These are phyloP conservation scores for Melitaea athalia DNA, from an alignment of 2,888 invertebrate genomes.

Conservation along the genomic window DNA sequence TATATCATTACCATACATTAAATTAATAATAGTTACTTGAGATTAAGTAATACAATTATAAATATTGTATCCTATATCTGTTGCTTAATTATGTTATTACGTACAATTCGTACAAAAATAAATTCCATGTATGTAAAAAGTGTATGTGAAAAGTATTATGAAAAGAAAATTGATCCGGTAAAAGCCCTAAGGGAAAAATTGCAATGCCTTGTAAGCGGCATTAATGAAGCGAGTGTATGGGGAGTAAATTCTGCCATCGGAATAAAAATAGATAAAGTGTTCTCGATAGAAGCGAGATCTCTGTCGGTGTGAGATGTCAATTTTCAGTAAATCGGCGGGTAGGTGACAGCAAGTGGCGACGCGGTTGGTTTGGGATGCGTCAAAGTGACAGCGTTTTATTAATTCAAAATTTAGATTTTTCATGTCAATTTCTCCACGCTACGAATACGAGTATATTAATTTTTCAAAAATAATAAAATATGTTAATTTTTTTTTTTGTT, in stretches of 20 bases:
- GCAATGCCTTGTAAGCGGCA: conserved; percentile 12
- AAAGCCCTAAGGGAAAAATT: conserved; percentile 5
- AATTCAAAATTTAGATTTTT: too few species aligned
- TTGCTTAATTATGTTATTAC: background rate
- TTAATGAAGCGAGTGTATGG: conserved; percentile 23
- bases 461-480: too few species aligned
- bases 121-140: background rate
- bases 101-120: background rate
- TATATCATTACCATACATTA: too few species aligned
- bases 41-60: too few species aligned
- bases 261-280: conserved; percentile 52
- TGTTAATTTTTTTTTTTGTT: too few species aligned
- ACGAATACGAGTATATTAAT: too few species aligned
- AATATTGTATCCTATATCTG: too few species aligned
- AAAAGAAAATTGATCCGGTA: background rate
- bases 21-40: too few species aligned
- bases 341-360: conserved; percentile 58
- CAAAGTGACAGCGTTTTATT: conserved; percentile 25
- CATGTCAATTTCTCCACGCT: too few species aligned
- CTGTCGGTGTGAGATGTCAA: conserved; percentile 57
- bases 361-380: conserved; percentile 43
- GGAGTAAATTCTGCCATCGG: conserved; percentile 34
- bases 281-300: conserved; percentile 51
- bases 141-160: background rate
- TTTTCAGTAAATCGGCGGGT: conserved; percentile 65